Conservation (phyloP, 2,888 invertebrate genomes). For the Idaea dimidiata region DNA sequence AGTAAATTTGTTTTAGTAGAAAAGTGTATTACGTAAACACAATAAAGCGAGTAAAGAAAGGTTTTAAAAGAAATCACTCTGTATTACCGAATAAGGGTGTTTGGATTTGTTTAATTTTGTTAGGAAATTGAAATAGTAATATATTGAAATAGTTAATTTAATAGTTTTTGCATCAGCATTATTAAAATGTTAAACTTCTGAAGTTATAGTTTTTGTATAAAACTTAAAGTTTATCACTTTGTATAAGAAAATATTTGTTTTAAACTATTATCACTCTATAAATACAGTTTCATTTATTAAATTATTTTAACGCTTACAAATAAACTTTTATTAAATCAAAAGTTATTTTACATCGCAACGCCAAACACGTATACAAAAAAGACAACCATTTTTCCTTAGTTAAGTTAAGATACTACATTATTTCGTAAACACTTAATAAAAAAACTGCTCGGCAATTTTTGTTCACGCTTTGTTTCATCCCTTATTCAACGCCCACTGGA, state of each 20-base stretch:
- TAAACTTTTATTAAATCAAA: too few relatives aligned
- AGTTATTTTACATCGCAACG: too few relatives aligned
- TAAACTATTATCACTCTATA: too few relatives aligned
- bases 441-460: background rate
- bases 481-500: background rate
- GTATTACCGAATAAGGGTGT: conserved; percentile 4
- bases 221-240: too few relatives aligned
- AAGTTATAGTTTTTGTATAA: too few relatives aligned
- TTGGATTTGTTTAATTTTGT: background rate
- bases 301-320: too few relatives aligned
- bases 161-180: background rate
- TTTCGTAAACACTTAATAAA: background rate
- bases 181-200: too few relatives aligned
- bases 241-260: too few relatives aligned
- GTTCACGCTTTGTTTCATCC: background rate
- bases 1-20: conserved; percentile 10
- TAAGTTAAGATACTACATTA: background rate
- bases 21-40: background rate
- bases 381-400: too few relatives aligned
- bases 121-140: background rate
- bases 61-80: background rate
- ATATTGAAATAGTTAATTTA: background rate
- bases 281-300: too few relatives aligned
- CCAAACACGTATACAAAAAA: too few relatives aligned
- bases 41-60: background rate